Percentiles rank a stretch among this genome's conserved stretches.
Conservation (phyloP, 2,113 vertebrate genomes). For the Pterocles gutturalis region DNA sequence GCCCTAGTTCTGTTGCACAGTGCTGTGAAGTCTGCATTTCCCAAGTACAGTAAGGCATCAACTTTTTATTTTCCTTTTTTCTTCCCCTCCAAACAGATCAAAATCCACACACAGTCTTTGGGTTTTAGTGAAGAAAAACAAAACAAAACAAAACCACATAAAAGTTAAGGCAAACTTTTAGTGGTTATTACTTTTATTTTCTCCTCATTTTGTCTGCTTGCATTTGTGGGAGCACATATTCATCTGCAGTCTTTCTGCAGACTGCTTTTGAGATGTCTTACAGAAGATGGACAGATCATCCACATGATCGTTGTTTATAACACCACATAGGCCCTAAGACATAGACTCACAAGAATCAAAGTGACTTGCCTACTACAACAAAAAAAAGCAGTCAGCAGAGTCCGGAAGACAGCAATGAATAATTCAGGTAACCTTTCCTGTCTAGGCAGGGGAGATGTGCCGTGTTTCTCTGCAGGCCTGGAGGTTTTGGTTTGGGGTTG, state of each 20-base stretch:
- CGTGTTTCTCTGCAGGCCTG: neutral
- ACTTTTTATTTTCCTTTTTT: neutral
- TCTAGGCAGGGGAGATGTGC: neutral
- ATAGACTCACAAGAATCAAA: neutral
- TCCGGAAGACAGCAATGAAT: neutral
- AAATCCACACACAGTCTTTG: neutral
- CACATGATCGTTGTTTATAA: accelerated
- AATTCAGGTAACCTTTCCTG: neutral
- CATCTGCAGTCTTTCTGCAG: neutral
- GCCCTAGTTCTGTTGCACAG: neutral
- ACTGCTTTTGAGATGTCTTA: neutral
- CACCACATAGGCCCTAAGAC: neutral
- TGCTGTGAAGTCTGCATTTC: neutral
- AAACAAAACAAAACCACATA: neutral
- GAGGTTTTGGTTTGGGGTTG: neutral
- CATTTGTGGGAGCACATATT: neutral
- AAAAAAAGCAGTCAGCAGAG: neutral
- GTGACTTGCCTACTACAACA: neutral
- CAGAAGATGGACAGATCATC: neutral
- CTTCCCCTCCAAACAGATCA: neutral
- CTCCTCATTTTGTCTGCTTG: neutral
- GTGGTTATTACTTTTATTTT: neutral
- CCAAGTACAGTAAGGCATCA: neutral
- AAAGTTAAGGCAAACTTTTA: neutral
- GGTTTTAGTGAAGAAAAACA: neutral